Base-by-base conservation (phyloP, 2,888 invertebrate species). In the Oxycera nigricornis region DNA sequence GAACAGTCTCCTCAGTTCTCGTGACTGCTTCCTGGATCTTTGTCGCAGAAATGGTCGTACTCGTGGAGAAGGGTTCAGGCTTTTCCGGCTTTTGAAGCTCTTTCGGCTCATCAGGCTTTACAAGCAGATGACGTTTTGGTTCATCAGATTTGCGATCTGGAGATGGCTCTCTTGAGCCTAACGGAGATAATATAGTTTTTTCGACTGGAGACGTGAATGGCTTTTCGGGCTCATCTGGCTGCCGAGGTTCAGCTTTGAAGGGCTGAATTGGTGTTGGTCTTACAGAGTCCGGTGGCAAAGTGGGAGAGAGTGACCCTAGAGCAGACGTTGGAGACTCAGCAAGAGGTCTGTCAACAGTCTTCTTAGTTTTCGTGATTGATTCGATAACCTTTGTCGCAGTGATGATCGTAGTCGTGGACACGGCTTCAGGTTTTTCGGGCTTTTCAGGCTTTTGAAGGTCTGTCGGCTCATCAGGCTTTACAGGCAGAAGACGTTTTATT, bases 31-130 rank as follows among this genome's bases (percentile, higher is more conserved):
- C 55, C 9, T 11, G 9, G 3, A 55, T 1, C 20, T 20, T 22
- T 30, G 68, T 73, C 24, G 73, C 52, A 17, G 73, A 30, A 39
- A 73, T 77, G 31, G 72, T 72, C 46, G 59, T 52, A 35, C 59
- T 55, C 62, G 24, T 62, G 4, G 31, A 11, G 9, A 55, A n/a
- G 9, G 20, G 17, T 9, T 55, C 22, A 24, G 22, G 55, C 2
- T 55, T 35, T 6, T 35, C 35, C 35, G 35, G 2, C 17, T 20
- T 17, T 2, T 2, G 22, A 2, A 20, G 17, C 55, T 20, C 24
- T 3, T n/a, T 31, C 22, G 55, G 55, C 22, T 55, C 22, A 6
- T 35, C 35, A 35, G 35, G 11, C 35, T 35, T 35, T 11, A 20
- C 55, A 22, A 55, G 22, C 11, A 7, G 20, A n/a, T 11, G 20